Evolutionary conservation across 1,140 invertebrate genomes (phyloP), one percentile per base, ranked within the genome.

Genomic region (Hylaeus anthracinus): DNA sequence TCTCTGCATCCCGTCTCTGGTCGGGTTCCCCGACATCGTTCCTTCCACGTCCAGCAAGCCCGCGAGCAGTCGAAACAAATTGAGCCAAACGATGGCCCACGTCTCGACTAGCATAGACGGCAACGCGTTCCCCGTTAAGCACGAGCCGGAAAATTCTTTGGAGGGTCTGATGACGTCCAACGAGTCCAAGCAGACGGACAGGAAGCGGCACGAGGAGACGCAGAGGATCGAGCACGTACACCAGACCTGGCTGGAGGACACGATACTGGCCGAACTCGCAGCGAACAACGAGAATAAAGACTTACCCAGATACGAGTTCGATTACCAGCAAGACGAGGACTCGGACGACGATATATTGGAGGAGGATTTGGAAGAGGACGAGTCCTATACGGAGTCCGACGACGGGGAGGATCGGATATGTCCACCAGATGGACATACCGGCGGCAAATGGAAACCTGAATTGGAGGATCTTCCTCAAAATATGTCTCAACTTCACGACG

Each of bases 371-470:
- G 91, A 84, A 0, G 90, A 92, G 0, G 90, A 93, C n/a, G 92
- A 94, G 10, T 92, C 90, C 1, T 92, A 90, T 61, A 90, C 90
- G 1, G 92, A 93, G 12, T 92, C 91, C 0, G 92, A 93, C 37
- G 91, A 92, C 6, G 86, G 73, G 5, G 90, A 93, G 39, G 91
- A 92, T 72, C 86, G 73, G 1, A 88, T 91, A 61, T 90, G 90
- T 81, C 94, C 94, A 12, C 93, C 93, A 12, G 88, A 86, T 1
- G 91, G 89, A 64, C 93, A 95, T 74, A 95, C 94, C 26, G 95
- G 94, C 9, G 95, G 94, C 1, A 96, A 96, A 87, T 96, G 96
- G 96, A 96, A 95, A 88, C 95, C 96, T 37, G 94, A 91, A 78
- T 86, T 90, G 43, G 41, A 80, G n/a, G 89, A 87, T 72, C 80